A percentile compares a stretch with the other conserved stretches of the same genome.
Evolutionary conservation across 2,888 invertebrate species (phyloP).

Genomic region (Cheiracanthium punctorium): DNA sequence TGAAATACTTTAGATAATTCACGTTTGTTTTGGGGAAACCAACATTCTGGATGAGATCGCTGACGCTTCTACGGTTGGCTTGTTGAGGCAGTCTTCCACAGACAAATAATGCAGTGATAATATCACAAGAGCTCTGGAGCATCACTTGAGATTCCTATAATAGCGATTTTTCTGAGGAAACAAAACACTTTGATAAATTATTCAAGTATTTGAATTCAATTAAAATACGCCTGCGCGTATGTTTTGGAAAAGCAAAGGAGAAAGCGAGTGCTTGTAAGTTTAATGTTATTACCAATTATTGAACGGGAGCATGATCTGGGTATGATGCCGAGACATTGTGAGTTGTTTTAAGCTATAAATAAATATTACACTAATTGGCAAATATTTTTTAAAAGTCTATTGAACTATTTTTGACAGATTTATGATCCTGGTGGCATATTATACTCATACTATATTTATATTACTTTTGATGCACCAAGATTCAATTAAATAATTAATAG

Average conservation of each 20-base stretch:
- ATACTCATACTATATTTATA: no score
- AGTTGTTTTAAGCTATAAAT: no score
- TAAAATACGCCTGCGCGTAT: background rate
- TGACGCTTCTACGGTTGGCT: background rate
- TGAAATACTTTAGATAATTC: background rate
- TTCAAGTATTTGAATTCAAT: background rate
- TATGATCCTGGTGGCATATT: no score
- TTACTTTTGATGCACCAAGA: no score
- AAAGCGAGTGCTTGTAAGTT: no score
- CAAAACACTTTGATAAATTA: slow-evolving; percentile 1
- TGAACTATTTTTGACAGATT: no score
- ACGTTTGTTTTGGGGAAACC: background rate
- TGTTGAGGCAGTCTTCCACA: background rate
- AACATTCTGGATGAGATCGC: background rate
- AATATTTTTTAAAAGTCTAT: no score
- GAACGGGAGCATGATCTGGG: no score
- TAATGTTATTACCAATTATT: no score
- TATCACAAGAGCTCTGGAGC: background rate
- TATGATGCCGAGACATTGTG: no score
- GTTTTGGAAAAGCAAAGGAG: background rate
- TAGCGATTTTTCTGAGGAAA: background rate
- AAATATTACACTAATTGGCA: no score
- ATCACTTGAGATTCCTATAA: background rate
- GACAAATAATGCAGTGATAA: slow-evolving; percentile 8
- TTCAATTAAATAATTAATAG: no score